Evolutionary conservation across 2,888 invertebrate species (phyloP), one percentile per base, ranked within the genome.

Genomic region (Argyresthia albistria): DNA sequence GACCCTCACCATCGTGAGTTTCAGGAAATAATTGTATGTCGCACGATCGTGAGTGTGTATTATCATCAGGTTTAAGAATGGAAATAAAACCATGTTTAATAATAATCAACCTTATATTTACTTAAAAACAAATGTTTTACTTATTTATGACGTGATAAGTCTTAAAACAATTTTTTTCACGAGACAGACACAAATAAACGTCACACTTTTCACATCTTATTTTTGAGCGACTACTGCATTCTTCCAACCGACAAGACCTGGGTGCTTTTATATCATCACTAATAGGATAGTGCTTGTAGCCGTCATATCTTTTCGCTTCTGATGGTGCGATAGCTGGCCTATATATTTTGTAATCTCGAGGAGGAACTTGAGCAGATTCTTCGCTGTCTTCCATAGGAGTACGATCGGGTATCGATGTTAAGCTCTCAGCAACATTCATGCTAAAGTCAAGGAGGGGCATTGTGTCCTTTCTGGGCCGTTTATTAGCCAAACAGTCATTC

Each of bases 241-340:
- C 16, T 52, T 64, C 63, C 53, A 59, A 50, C 36, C 63, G 54
- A 55, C 64, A 65, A 15, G 54, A 50, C 36, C 62, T 55, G n/a
- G 64, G 60, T 14, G 57, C 53, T 49, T 57, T 57, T 8, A 66
- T 58, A 8, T 60, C 57, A 53, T 64, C 63, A 55, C 55, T 54
- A 25, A 52, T 25, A 14, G 62, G 65, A 14, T 54, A 54, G 49
- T 66, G 59, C 8, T 65, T 61, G 49, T 61, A 64, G n/a, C 63
- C 62, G 39, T 65, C 64, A 52, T 63, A 58, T 43, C 60, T 55
- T 53, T 61, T 63, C 8, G 55, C 57, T 39, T 55, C 52, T 43
- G 60, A 58, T 7, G 64, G 64, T 35, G 51, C 51, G 46, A 51
- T 59, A 15, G 56, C 48, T 49, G 55, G 54, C 55, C 51, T 47